These are phyloP conservation scores for Spilosoma lubricipeda DNA, from an alignment of 2,888 invertebrate species.

Conservation along the genomic window DNA sequence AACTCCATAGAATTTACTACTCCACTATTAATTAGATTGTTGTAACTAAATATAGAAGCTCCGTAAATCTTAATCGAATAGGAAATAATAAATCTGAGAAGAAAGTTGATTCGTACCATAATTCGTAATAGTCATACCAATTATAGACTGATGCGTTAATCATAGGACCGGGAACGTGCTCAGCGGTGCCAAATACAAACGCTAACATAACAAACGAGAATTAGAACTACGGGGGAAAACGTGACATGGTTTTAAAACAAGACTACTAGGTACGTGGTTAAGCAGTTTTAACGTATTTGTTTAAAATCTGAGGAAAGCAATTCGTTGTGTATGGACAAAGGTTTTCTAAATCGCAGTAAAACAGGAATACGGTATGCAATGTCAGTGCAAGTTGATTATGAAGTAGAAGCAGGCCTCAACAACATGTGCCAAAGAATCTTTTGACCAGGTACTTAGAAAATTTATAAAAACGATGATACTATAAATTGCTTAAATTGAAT, in stretches of 20 bases:
- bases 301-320: constrained; percentile 23
- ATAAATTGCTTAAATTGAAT: background rate
- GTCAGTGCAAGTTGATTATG: background rate
- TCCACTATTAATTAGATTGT: background rate
- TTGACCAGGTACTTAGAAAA: background rate
- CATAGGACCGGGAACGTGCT: constrained; percentile 41
- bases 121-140: constrained; percentile 11
- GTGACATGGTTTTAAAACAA: constrained; percentile 44
- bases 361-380: background rate
- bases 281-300: constrained; percentile 24
- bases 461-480: too few relatives aligned
- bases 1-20: background rate
- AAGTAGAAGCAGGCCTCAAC: too few relatives aligned
- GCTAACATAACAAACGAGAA: constrained; percentile 44
- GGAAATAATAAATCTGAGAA: constrained; percentile 2
- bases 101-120: constrained; percentile 13
- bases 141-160: constrained; percentile 30
- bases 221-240: constrained; percentile 45
- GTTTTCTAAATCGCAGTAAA: constrained; percentile 27
- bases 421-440: background rate
- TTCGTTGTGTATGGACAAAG: constrained; percentile 12
- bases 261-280: constrained; percentile 4
- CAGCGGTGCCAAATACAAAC: constrained; percentile 39
- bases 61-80: background rate
- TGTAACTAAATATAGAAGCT: background rate